Evolutionary conservation across 2,888 invertebrate species (phyloP).

Genomic region (Drosophila prolongata): DNA sequence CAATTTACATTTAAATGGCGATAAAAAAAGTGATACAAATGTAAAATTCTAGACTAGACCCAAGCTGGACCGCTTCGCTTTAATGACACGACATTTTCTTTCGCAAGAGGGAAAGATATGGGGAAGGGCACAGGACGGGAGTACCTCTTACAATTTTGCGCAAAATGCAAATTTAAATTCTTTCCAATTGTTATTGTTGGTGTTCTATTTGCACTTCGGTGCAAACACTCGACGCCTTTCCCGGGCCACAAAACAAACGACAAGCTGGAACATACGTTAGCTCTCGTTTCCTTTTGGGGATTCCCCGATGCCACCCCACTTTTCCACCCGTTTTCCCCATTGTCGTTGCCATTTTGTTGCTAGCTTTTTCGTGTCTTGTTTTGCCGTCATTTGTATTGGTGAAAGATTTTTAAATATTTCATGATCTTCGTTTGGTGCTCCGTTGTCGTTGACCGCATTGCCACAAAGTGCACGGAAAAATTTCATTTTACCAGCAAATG

Average conservation of each 20-base stretch:
- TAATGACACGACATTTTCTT: constrained; percentile 61
- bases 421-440: constrained; percentile 35
- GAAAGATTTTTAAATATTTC: constrained; percentile 70
- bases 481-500: constrained; percentile 39
- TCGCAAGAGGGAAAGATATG: constrained; percentile 5
- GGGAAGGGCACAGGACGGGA: not conserved
- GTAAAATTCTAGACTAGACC: constrained; percentile 69
- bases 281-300: constrained; percentile 61
- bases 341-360: constrained; percentile 59
- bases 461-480: constrained; percentile 33
- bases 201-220: constrained; percentile 79
- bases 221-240: constrained; percentile 67
- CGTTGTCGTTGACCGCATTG: constrained; percentile 11
- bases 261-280: constrained; percentile 66
- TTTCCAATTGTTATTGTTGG: constrained; percentile 81
- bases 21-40: constrained; percentile 79
- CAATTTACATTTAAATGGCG: constrained; percentile 79
- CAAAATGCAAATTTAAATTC: constrained; percentile 83
- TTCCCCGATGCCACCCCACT: constrained; percentile 23
- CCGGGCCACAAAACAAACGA: constrained; percentile 43
- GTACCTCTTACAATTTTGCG: constrained; percentile 56
- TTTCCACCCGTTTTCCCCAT: constrained; percentile 23
- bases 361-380: constrained; percentile 47
- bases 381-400: constrained; percentile 52
- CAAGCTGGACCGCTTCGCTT: constrained; percentile 58